phyloP scores from a whole-genome alignment of 2,797 vertebrate species.

The Chiloscyllium punctatum region DNA sequence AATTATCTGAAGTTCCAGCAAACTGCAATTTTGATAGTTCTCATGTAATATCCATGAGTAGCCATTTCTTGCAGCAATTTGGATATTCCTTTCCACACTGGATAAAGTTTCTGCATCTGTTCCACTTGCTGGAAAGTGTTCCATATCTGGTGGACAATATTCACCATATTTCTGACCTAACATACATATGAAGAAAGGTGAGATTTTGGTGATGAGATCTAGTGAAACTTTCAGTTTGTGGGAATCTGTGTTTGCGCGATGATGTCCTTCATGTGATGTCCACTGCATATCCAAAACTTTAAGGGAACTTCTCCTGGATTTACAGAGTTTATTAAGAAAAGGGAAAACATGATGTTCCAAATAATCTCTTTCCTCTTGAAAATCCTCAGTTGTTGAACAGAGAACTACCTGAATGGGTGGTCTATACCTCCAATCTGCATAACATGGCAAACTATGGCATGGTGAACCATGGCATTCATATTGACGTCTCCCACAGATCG shows the following conservation, averaged over 20 bases:
- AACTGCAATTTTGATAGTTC: constrained; percentile 42
- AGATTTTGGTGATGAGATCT: constrained; percentile 45
- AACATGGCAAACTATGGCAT: not conserved
- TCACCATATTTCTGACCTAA: constrained; percentile 46
- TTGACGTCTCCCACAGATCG: not conserved
- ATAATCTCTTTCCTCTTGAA: constrained; percentile 44
- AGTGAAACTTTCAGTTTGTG: constrained; percentile 49
- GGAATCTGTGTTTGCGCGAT: not conserved
- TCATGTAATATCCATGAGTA: constrained; percentile 50
- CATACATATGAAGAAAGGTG: constrained; percentile 48
- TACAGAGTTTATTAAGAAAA: constrained; percentile 48
- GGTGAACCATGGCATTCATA: not conserved
- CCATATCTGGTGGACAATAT: constrained; percentile 35
- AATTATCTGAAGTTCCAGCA: constrained; percentile 49
- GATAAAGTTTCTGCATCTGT: constrained; percentile 41
- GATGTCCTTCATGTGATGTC: not conserved
- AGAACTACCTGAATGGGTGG: constrained; percentile 43
- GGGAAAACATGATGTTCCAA: constrained; percentile 47
- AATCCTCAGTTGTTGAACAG: constrained; percentile 44
- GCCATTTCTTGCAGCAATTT: constrained; percentile 44
- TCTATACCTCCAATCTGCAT: constrained; percentile 18
- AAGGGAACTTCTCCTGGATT: constrained; percentile 44
- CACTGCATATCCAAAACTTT: constrained; percentile 46
- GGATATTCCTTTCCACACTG: constrained; percentile 49
- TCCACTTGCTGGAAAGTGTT: not conserved